Base-by-base conservation (phyloP, 1,140 invertebrate species). In the Ceratina australensis region DNA sequence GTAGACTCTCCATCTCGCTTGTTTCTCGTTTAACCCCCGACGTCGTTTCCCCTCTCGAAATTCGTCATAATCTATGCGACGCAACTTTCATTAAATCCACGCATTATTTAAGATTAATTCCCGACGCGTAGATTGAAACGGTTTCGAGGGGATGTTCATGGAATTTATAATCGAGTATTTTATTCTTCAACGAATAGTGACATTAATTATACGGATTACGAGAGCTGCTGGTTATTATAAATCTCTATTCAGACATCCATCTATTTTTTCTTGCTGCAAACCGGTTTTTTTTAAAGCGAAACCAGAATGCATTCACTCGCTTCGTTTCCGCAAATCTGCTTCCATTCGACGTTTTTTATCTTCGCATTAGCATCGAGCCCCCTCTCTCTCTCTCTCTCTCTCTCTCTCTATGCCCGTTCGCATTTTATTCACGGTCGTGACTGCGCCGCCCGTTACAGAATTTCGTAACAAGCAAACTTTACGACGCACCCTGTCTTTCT, bases 391-490 rank as follows among this genome's bases (percentile, higher is more conserved):
- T 18, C n/a, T 42, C 8, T 10, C 33, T n/a, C 13, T 18, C 22
- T 18, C n/a, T 24, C 33, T 10, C 33, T 42, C 33, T 10, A 10
- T 42, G 5, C 33, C 52, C 52, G 54, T n/a, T 59, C 61, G 64
- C 64, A n/a, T 71, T 76, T 77, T 71, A 77, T 71, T 77, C 57
- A 50, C 49, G 12, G 16, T 20, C 56, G 20, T 16, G 28, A 16
- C 57, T 61, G 47, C 47, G 10, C 33, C 8, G 47, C 16, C 57
- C 33, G 42, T 60, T 54, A 47, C 66, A 26, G 57, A 24, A 61
- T 77, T 63, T 71, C 65, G 57, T 71, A 77, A 77, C 67, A 71
- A 77, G 74, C 49, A 71, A 71, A 77, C 74, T 71, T 77, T 24
- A 69, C 74, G 74, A 69, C 47, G 28, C 52, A 49, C 20, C 18